phyloP scores from a whole-genome alignment of 2,888 invertebrate species.

The Himalopsyche japonica region DNA sequence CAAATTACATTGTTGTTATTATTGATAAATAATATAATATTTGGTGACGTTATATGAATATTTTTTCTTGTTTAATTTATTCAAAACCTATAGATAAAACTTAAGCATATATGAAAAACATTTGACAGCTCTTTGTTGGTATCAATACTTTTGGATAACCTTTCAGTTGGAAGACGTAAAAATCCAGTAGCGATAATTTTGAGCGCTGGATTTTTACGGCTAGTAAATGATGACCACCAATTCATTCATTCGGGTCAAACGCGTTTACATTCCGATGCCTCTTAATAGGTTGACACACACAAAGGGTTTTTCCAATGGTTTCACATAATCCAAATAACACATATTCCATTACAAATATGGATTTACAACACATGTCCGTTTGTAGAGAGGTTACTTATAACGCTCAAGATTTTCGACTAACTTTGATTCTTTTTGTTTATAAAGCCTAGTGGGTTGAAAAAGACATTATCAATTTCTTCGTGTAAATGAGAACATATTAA shows the following conservation, averaged over 20 bases:
- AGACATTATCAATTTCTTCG: too few relatives aligned
- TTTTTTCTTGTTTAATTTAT: neutral
- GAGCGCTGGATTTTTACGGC: constrained; percentile 12
- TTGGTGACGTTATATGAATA: neutral
- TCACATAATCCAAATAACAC: too few relatives aligned
- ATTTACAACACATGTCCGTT: too few relatives aligned
- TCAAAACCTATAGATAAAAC: neutral
- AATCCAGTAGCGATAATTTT: constrained; percentile 21
- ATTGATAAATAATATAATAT: too few relatives aligned
- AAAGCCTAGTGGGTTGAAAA: too few relatives aligned
- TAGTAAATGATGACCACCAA: constrained; percentile 16
- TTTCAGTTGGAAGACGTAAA: neutral
- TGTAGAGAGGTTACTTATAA: too few relatives aligned
- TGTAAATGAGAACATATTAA: too few relatives aligned
- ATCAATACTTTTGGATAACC: neutral
- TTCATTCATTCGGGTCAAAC: constrained; percentile 15
- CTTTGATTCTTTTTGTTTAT: too few relatives aligned
- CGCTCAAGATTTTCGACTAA: too few relatives aligned
- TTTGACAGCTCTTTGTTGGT: neutral
- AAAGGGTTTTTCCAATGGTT: neutral
- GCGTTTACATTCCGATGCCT: constrained; percentile 19
- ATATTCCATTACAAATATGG: too few relatives aligned
- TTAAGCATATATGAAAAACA: neutral
- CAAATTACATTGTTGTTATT: too few relatives aligned
- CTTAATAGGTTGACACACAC: constrained; percentile 8